Evolutionary conservation across 2,113 vertebrate species (phyloP), one percentile per base, ranked within the genome.

Genomic region (Typhlomys cinereus): DNA sequence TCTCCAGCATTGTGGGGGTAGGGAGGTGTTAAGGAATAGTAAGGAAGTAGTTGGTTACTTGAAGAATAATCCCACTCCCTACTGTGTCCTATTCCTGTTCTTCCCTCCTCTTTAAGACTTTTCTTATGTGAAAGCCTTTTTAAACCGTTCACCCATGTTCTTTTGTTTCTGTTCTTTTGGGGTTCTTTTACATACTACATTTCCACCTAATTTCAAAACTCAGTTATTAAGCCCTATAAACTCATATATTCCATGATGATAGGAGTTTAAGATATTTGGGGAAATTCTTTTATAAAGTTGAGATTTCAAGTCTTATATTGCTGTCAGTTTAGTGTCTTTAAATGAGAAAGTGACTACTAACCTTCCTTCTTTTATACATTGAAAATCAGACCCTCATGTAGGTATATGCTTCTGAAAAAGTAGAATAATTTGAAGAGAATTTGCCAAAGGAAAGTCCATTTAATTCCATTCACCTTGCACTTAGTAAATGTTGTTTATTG

Each of bases 251-350:
- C 54, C 50, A 66, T 34, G 25, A 54, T 57, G 46, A 27, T 52
- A 12, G 62, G 48, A 57, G 0, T 46, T 70, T 57, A 79, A 69
- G 73, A 74, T 5, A 39, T 64, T 93, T 82, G 54, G 25, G 13
- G 76, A 91, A 90, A 70, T 92, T 90, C 7, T 21, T 88, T 46
- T 70, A 52, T 12, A 64, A 8, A 70, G 57, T 46, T 69, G n/a
- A 70, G 71, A 50, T 79, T 59, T 80, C 25, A 69, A 85, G 73
- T 18, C 20, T 89, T 80, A 23, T 78, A 92, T 93, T 89, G 15
- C 87, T 39, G 1, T 89, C 74, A n/a, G 54, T 52, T 84, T 0
- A 0, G 0, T 46, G 31, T 52, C 34, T 61, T 66, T 78, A 69
- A 17, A 4, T 23, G 31, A 12, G 31, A 50, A 85, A 87, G 46